These are phyloP conservation scores for Calliphora vicina DNA, from an alignment of 1,140 invertebrate genomes.

Conservation along the genomic window DNA sequence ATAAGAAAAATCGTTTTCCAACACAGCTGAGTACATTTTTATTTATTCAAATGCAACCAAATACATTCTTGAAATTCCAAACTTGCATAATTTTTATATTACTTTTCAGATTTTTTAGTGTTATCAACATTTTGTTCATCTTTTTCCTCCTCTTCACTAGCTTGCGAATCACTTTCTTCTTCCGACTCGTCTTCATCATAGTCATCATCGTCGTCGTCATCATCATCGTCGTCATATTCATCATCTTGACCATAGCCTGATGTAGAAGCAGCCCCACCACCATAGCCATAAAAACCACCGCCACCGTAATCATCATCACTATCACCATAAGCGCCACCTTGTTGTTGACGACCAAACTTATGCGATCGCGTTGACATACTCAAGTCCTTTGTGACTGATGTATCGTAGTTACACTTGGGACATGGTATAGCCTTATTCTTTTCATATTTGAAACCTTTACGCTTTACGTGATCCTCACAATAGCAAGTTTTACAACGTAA, in stretches of 20 bases:
- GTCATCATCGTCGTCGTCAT: constrained; percentile 68
- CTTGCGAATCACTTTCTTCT: constrained; percentile 62
- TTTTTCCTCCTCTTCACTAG: constrained; percentile 16
- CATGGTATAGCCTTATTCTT: constrained; percentile 90
- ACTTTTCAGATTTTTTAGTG: not conserved
- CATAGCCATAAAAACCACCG: constrained; percentile 52
- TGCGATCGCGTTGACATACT: constrained; percentile 90
- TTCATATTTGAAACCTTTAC: constrained; percentile 92
- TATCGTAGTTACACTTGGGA: constrained; percentile 93
- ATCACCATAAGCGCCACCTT: constrained; percentile 66
- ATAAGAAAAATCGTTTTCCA: not conserved
- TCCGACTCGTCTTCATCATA: constrained; percentile 60
- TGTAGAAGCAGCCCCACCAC: constrained; percentile 60
- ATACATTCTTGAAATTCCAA: not conserved
- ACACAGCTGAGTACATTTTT: no score
- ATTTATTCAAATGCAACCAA: not conserved
- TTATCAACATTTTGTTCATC: not conserved
- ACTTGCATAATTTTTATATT: not conserved
- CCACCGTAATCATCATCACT: constrained; percentile 70
- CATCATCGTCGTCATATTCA: constrained; percentile 66
- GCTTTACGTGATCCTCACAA: constrained; percentile 94
- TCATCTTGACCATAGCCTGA: constrained; percentile 64
- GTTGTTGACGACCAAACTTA: constrained; percentile 83
- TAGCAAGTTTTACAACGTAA: constrained; percentile 94
- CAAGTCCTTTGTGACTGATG: constrained; percentile 90